Evolutionary conservation across 37 sponge, comb jelly and placozoan genomes (phyloP).

Genomic region (Diacarnus erythraeanus): DNA sequence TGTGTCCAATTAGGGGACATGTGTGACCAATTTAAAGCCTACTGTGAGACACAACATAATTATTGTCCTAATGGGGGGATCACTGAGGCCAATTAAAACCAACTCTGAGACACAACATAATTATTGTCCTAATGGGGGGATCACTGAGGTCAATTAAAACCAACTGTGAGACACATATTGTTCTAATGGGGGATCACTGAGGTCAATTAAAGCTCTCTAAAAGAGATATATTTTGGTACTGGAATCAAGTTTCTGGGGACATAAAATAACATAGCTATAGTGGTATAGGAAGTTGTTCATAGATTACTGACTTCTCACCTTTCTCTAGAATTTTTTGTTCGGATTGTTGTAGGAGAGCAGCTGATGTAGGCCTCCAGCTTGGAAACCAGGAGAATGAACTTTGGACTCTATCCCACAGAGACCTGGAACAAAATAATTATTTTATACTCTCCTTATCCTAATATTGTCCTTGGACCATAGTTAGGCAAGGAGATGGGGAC

Average conservation of each 20-base stretch:
- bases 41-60: too few relatives aligned
- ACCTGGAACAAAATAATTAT: neutral
- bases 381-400: constrained; percentile 36
- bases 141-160: too few relatives aligned
- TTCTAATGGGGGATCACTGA: neutral
- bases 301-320: too few relatives aligned
- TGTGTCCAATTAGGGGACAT: too few relatives aligned
- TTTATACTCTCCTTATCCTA: too few relatives aligned
- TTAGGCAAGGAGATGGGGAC: too few relatives aligned
- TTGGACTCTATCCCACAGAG: constrained; percentile 6
- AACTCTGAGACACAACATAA: too few relatives aligned
- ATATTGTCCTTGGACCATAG: too few relatives aligned
- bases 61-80: too few relatives aligned
- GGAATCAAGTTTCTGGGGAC: neutral
- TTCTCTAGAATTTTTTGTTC: constrained; percentile 59
- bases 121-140: neutral
- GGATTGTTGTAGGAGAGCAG: constrained; percentile 33
- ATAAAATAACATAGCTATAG: neutral
- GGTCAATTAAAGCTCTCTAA: neutral
- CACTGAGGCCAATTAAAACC: too few relatives aligned
- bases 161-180: neutral
- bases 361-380: constrained; percentile 77
- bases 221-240: neutral
- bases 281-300: neutral
- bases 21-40: too few relatives aligned